Evolutionary conservation across 2,113 vertebrate genomes (phyloP), one percentile per base, ranked within the genome.

Genomic region (Oryzias curvinotus): DNA sequence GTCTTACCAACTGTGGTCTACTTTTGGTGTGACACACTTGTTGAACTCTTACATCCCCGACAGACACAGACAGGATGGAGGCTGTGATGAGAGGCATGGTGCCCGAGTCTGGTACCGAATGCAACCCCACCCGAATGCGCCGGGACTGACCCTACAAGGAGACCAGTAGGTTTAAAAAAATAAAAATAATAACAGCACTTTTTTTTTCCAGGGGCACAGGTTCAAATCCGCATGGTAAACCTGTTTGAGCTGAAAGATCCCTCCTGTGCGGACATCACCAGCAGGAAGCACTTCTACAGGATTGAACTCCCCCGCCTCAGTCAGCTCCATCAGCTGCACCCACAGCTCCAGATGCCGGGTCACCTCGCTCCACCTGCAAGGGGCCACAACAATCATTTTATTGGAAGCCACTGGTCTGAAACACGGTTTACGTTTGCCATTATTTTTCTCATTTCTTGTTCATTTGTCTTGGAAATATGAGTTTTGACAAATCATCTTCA

Each of bases 321-420:
- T 98, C 73, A 98, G 92, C 87, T 98, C 96, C 73, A 97, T 87
- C 73, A 98, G 90, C 71, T 95, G 95, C 62, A 97, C 91, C 96
- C 96, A 98, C 70, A 98, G 65, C 74, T 98, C 95, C 68, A 98
- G 82, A 56, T 93, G 94, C 13, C 96, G 93, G 0, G 95, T 98
- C 63, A 98, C 96, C 84, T 98, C 96, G 3, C 95, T 98, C 96
- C 88, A 90, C 81, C 85, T 87, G 65, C 5, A 21, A 15, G 14
- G 18, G 41, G n/a, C n/a, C 43, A 18, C 2, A 3, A 13, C 4
- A 23, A n/a, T 44, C 12, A 44, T 44, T 44, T 10, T 28, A 6
- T 28, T 28, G 26, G 26, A 28, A 28, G 26, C 1, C 26, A 5
- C 8, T 36, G 36, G 36, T 36, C 3, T 10, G 30, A 36, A 3